Evolutionary conservation across 2,113 vertebrate genomes (phyloP).

Genomic region (Paramisgurnus dabryanus): DNA sequence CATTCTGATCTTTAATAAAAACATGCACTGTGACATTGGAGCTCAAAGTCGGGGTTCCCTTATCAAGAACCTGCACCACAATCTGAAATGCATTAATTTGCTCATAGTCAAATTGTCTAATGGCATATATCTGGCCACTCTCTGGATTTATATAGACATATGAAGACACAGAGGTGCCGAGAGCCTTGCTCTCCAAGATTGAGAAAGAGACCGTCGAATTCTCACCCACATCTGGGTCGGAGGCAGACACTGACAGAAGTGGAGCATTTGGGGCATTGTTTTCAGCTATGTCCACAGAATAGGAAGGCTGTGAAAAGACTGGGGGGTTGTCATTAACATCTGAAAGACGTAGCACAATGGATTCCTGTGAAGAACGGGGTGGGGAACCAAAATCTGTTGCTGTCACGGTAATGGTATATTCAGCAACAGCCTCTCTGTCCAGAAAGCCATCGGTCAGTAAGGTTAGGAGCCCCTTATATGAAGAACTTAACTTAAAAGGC

Average conservation of each 20-base stretch:
- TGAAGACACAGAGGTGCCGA: conserved; percentile 68
- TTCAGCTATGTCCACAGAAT: conserved; percentile 73
- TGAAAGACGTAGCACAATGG: conserved; percentile 69
- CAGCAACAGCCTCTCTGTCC: conserved; percentile 60
- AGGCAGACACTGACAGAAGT: conserved; percentile 73
- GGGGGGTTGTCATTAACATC: conserved; percentile 81
- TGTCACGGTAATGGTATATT: conserved; percentile 68
- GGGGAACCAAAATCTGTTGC: conserved; percentile 79
- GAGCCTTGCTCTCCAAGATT: conserved; percentile 64
- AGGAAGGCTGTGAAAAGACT: conserved; percentile 71
- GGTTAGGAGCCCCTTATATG: conserved; percentile 76
- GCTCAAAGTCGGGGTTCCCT: conserved; percentile 67
- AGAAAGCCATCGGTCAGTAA: conserved; percentile 72
- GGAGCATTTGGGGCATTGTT: conserved; percentile 75
- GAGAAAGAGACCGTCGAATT: conserved; percentile 76
- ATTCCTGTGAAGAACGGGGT: conserved; percentile 69
- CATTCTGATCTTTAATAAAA: conserved; percentile 77
- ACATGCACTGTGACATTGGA: conserved; percentile 72
- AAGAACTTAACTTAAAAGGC: conserved; percentile 71
- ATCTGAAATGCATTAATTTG: conserved; percentile 74
- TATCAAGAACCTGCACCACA: conserved; percentile 72
- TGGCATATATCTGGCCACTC: conserved; percentile 70
- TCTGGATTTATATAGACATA: conserved; percentile 76
- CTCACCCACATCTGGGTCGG: conserved; percentile 72
- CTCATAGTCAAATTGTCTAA: conserved; percentile 74